A percentile compares a stretch with the other conserved stretches of the same genome.
Evolutionary conservation across 2,113 vertebrate genomes (phyloP).

Genomic region (Dolichotis patagonum): DNA sequence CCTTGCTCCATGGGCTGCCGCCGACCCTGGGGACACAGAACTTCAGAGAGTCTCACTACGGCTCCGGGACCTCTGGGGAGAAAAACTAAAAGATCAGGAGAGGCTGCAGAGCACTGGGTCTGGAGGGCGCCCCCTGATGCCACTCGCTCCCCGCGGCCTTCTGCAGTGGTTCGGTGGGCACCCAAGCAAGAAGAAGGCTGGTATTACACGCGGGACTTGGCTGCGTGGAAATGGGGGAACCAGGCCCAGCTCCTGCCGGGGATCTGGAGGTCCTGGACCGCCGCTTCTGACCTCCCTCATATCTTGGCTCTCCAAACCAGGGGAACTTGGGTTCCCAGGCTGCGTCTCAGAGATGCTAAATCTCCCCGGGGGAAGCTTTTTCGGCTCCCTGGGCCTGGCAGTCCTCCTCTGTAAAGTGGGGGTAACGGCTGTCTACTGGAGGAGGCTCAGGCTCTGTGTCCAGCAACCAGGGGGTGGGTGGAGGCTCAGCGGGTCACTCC

Average conservation of each 20-base stretch:
- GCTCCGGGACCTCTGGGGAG: neutral
- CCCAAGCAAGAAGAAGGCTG: neutral
- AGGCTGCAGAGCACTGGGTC: neutral
- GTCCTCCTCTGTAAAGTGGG: neutral
- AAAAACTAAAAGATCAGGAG: neutral
- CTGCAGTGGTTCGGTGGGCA: fast-evolving
- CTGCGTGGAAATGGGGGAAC: neutral
- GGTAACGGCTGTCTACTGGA: fast-evolving
- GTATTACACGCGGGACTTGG: neutral
- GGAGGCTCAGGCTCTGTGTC: neutral
- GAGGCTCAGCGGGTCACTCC: neutral
- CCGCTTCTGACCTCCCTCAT: neutral
- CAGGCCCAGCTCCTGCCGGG: neutral
- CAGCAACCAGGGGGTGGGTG: neutral
- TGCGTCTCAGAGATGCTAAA: neutral
- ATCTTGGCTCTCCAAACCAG: neutral
- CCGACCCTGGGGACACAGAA: neutral
- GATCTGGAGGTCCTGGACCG: neutral
- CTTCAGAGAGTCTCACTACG: neutral
- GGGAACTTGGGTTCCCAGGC: neutral
- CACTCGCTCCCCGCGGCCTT: neutral
- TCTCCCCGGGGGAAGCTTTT: neutral
- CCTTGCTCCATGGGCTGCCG: too few species aligned
- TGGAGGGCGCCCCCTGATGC: too few species aligned
- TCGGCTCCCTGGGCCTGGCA: neutral